Percentiles rank a stretch among this genome's conserved stretches.
phyloP scores from a whole-genome alignment of 2,888 invertebrate genomes.

The Drosophila recens region DNA sequence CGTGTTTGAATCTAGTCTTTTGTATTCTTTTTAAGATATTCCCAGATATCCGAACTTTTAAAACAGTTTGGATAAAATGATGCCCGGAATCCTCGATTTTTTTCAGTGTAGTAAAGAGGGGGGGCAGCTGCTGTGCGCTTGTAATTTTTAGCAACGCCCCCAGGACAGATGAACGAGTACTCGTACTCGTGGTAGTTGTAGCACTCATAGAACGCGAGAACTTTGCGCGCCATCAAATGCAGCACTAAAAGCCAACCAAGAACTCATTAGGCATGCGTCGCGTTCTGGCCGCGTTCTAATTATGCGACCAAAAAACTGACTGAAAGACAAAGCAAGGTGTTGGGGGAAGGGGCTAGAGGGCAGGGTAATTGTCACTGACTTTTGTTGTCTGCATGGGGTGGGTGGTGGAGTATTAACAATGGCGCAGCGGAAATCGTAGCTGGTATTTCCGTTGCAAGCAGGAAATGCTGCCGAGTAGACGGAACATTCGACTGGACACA shows the following conservation, averaged over 20 bases:
- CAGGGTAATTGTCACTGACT: constrained; percentile 19
- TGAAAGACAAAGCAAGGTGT: constrained; percentile 10
- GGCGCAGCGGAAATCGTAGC: constrained; percentile 61
- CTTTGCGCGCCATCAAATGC: constrained; percentile 61
- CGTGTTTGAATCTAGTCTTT: no score
- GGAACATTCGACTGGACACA: constrained; percentile 36
- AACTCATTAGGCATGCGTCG: constrained; percentile 73
- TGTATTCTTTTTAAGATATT: no score
- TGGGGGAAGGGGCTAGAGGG: background rate
- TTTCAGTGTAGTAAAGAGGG: background rate
- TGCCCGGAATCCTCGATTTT: no score
- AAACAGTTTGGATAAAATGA: no score
- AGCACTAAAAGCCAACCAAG: constrained; percentile 58
- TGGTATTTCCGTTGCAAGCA: constrained; percentile 68
- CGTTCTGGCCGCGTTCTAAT: constrained; percentile 62
- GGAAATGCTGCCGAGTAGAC: constrained; percentile 39
- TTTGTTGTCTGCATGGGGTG: constrained; percentile 23
- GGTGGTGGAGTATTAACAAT: constrained; percentile 34
- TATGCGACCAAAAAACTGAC: constrained; percentile 54
- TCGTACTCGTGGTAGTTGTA: background rate
- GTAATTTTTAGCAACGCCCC: constrained; percentile 53
- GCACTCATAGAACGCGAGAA: constrained; percentile 1
- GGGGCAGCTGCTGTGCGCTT: constrained; percentile 17
- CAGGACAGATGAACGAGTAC: constrained; percentile 8
- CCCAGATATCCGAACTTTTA: no score